Base-by-base conservation (phyloP, 2,888 invertebrate species). In the Shargacucullia verbasci region DNA sequence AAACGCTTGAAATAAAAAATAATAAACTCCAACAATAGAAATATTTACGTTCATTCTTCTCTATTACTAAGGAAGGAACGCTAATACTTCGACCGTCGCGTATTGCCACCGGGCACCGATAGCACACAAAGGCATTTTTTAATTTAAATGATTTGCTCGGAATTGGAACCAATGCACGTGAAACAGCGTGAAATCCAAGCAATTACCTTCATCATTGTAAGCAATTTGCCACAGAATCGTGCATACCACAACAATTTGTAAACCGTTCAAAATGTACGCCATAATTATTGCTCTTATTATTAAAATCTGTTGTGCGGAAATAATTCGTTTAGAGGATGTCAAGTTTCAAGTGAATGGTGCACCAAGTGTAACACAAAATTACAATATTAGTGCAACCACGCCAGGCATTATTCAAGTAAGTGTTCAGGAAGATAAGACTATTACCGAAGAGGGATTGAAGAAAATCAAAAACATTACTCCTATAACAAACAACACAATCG, bases 81-180 rank as follows among this genome's bases (percentile, higher is more conserved):
- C 14, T 34, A 15, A 37, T 49, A 46, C 12, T 10, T 27, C 0
- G 4, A 31, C 41, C 57, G 59, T 61, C 31, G 55, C 38, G 12
- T 41, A 35, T 14, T 34, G 31, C 48, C 25, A 41, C 29, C 53
- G 15, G 39, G 14, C 41, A 15, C 31, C 10, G n/a, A 56, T 34
- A 38, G 35, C 39, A 52, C 27, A 50, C 33, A 27, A 12, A 47
- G 49, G 55, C 34, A 74, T 70, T 68, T 77, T 76, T 66, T 69
- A 77, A 77, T 76, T 74, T 58, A 43, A 58, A 58, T 43, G 56
- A 68, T 56, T 62, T 47, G 54, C 33, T 62, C 54, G 20, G 27
- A 35, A 70, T 50, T 49, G 69, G 47, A 70, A 56, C 62, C 34
- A 63, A 61, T 58, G 43, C 40, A 59, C 31, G 45, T 50, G 49